phyloP scores from a whole-genome alignment of 2,113 vertebrate genomes.

The Menidia beryllina region DNA sequence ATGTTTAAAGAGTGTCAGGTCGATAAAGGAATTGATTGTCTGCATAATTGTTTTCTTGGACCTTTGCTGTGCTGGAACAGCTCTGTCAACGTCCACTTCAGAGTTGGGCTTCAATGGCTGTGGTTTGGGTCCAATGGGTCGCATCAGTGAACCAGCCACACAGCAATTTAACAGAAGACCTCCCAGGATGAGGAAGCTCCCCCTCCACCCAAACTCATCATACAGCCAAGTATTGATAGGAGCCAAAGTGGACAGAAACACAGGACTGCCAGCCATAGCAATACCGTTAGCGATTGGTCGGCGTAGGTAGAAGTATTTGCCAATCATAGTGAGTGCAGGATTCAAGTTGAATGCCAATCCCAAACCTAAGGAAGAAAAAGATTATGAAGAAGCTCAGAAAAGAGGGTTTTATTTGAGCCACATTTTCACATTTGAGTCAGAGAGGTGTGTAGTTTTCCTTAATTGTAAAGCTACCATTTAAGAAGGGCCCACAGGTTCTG shows the following conservation, averaged over 20 bases:
- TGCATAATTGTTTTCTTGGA: slow-evolving; percentile 81
- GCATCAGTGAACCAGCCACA: slow-evolving; percentile 94
- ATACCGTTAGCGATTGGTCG: slow-evolving; percentile 95
- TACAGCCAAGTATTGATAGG: slow-evolving; percentile 93
- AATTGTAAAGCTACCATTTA: too few species aligned
- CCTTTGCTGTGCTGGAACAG: slow-evolving; percentile 50
- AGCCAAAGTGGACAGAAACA: slow-evolving; percentile 94
- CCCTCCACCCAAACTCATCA: slow-evolving; percentile 91
- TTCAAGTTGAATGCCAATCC: slow-evolving; percentile 97
- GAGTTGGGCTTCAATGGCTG: slow-evolving; percentile 40
- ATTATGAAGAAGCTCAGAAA: too few species aligned
- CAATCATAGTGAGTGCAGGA: slow-evolving; percentile 97
- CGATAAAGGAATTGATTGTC: slow-evolving; percentile 92
- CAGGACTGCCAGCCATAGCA: slow-evolving; percentile 97
- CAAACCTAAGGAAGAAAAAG: slow-evolving; percentile 81
- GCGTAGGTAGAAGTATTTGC: slow-evolving; percentile 94
- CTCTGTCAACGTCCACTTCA: background rate
- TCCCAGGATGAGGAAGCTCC: slow-evolving; percentile 96
- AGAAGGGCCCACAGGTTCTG: too few species aligned
- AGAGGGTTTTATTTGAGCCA: too few species aligned
- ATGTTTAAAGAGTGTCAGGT: slow-evolving; percentile 92
- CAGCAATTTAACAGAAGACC: slow-evolving; percentile 95
- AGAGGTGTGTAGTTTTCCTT: too few species aligned
- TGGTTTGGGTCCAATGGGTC: slow-evolving; percentile 89
- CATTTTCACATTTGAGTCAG: too few species aligned